A percentile compares a stretch with the other conserved stretches of the same genome.
Conservation (phyloP, 1,140 invertebrate genomes). For the Microplitis demolitor region DNA sequence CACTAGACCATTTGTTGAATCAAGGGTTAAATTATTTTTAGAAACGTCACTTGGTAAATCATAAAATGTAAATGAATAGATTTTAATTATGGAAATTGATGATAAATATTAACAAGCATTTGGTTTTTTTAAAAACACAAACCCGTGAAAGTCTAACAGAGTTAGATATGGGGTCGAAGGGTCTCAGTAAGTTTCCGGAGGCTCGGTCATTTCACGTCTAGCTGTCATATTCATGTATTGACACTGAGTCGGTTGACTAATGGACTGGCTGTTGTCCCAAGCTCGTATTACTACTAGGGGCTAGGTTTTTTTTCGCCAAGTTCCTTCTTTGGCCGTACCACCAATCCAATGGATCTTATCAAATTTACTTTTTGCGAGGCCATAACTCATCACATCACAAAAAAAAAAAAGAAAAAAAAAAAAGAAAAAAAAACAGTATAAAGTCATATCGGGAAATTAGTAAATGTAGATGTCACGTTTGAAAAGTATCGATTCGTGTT, state of each 20-base stretch:
- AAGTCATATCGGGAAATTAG: not conserved
- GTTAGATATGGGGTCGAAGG: not conserved
- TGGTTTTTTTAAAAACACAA: slow-evolving; percentile 13
- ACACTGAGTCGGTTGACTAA: slow-evolving; percentile 61
- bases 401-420: too few species aligned
- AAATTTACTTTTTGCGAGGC: not conserved
- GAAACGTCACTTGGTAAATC: too few species aligned
- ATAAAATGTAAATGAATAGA: too few species aligned
- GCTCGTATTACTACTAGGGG: slow-evolving; percentile 55
- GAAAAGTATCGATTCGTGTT: not conserved
- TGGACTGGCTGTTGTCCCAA: slow-evolving; percentile 60
- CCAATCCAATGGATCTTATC: slow-evolving; percentile 37
- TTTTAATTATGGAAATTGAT: too few species aligned
- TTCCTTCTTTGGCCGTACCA: slow-evolving; percentile 40
- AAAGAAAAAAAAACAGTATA: not conserved
- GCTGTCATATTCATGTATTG: slow-evolving; percentile 62
- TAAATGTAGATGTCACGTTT: slow-evolving; percentile 2
- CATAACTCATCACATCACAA: not conserved
- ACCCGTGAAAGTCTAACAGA: not conserved
- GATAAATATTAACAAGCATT: not conserved
- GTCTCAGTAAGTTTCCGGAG: slow-evolving; percentile 25
- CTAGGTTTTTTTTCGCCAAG: slow-evolving; percentile 41
- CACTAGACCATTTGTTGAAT: too few species aligned
- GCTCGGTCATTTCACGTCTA: slow-evolving; percentile 36
- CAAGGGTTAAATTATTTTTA: too few species aligned